Evolutionary conservation across 2,113 vertebrate genomes (phyloP).

Genomic region (Cyanistes caeruleus): DNA sequence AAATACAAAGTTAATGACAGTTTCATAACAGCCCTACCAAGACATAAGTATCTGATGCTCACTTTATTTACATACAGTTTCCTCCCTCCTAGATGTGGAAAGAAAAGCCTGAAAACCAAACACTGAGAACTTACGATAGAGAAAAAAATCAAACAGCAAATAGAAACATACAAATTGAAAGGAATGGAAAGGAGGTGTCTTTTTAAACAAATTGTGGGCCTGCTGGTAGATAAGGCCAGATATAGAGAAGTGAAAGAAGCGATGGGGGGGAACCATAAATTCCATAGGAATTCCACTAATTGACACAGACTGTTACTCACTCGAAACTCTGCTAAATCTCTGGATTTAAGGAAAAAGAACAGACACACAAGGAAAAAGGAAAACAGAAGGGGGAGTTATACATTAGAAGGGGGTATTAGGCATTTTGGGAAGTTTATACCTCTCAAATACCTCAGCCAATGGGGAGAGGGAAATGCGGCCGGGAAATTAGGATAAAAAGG

Average conservation of each 20-base stretch:
- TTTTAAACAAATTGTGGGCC: neutral
- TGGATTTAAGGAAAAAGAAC: neutral
- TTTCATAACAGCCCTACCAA: neutral
- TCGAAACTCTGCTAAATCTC: neutral
- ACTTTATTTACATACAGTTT: neutral
- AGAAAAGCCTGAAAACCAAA: neutral
- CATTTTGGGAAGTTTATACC: rapidly evolving
- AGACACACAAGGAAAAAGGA: neutral
- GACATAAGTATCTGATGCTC: neutral
- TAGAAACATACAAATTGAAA: neutral
- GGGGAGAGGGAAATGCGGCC: neutral
- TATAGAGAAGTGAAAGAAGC: neutral
- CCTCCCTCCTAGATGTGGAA: neutral
- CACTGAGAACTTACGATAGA: neutral
- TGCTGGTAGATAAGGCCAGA: neutral
- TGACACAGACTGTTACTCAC: neutral
- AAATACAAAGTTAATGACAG: neutral
- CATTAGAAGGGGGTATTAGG: neutral
- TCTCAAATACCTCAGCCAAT: neutral
- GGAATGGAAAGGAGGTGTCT: neutral
- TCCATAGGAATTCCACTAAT: neutral
- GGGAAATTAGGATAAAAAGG: neutral
- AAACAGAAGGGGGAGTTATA: neutral
- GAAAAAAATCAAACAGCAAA: neutral
- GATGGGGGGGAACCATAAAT: neutral